Evolutionary conservation across 2,797 vertebrate genomes (phyloP).

Genomic region (Smutsia gigantea): DNA sequence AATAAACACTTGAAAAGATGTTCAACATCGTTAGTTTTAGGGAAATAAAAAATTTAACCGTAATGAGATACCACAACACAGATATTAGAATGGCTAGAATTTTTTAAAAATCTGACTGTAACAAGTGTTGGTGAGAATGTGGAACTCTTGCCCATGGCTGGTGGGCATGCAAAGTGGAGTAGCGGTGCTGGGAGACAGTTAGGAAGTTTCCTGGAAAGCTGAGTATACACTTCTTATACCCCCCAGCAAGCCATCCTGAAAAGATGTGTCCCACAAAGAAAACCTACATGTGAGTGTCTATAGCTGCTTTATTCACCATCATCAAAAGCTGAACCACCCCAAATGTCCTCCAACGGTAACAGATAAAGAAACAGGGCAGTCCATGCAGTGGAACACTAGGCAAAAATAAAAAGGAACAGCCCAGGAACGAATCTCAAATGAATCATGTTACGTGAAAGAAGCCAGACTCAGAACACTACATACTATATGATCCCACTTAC

Average conservation of each 20-base stretch:
- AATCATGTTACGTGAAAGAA: accelerated
- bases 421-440: accelerated
- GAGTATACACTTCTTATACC: accelerated
- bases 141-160: accelerated
- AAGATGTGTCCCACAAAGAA: background rate
- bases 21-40: background rate
- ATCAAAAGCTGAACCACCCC: background rate
- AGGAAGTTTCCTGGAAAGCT: background rate
- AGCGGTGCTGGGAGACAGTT: accelerated
- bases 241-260: no score
- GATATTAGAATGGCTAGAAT: background rate
- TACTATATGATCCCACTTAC: accelerated
- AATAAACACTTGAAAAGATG: background rate
- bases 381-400: background rate
- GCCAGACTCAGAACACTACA: background rate
- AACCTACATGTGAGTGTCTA: accelerated
- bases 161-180: accelerated
- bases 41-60: background rate
- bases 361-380: background rate
- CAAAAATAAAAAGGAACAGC: background rate
- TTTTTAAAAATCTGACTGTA: background rate
- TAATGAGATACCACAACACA: no score
- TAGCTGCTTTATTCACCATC: background rate
- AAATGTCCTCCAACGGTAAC: no score
- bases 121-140: background rate